A percentile compares a stretch with the other conserved stretches of the same genome.
Conservation (phyloP, 2,888 invertebrate genomes). For the Syritta pipiens region DNA sequence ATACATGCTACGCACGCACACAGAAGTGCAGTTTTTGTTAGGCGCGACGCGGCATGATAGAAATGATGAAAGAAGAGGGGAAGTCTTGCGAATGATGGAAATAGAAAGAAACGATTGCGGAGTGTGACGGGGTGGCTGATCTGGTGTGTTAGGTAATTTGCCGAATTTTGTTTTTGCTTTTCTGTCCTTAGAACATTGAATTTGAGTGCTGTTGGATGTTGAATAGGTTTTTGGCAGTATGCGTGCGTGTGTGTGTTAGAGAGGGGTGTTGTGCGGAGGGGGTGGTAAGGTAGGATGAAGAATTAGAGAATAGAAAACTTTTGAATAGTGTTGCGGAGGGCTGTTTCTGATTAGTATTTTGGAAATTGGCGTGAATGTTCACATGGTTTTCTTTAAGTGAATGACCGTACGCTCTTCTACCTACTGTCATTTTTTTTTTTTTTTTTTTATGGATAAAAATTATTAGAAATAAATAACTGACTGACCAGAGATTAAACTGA, state of each 20-base stretch:
- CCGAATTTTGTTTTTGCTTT: slow-evolving; percentile 62
- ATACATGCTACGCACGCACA: slow-evolving; percentile 66
- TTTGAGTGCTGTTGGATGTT: slow-evolving; percentile 24
- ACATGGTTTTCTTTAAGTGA: too few species aligned
- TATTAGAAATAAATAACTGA: too few species aligned
- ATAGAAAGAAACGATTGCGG: neutral
- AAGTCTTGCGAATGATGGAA: slow-evolving; percentile 15
- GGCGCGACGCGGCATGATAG: neutral
- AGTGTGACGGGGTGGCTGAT: slow-evolving; percentile 1
- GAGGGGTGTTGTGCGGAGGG: slow-evolving; percentile 16
- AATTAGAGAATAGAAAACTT: slow-evolving; percentile 39
- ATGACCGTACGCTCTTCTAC: too few species aligned
- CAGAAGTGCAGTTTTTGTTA: slow-evolving; percentile 67
- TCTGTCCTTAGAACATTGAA: slow-evolving; percentile 40
- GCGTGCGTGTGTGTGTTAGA: neutral
- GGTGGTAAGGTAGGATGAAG: slow-evolving; percentile 23
- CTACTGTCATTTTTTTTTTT: too few species aligned
- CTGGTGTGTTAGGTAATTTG: slow-evolving; percentile 61
- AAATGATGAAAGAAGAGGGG: neutral
- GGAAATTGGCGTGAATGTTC: neutral
- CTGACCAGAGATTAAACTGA: too few species aligned
- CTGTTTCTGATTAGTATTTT: neutral
- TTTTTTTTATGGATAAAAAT: too few species aligned
- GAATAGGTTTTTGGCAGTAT: slow-evolving; percentile 1
- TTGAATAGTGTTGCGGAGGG: slow-evolving; percentile 40